Conservation (phyloP, 1,140 invertebrate species). For the Magallana ariakensis region DNA sequence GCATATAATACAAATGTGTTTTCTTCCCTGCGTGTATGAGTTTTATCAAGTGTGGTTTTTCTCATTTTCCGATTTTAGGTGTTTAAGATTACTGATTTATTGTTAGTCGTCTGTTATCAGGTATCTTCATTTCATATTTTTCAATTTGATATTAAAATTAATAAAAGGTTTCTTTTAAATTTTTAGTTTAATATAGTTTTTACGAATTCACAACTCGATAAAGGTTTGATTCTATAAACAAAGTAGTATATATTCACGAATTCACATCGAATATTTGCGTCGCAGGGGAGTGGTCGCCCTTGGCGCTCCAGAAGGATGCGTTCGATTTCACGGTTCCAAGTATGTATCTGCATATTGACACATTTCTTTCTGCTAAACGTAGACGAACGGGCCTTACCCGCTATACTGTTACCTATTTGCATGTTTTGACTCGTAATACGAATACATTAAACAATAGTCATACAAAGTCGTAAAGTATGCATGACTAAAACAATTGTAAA, state of each 20-base stretch:
- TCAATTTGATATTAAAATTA: no score
- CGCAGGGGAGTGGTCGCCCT: background rate
- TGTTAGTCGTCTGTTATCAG: no score
- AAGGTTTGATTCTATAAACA: background rate
- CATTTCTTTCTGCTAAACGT: background rate
- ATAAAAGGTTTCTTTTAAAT: background rate
- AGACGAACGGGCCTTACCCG: no score
- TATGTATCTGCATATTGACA: slow-evolving; percentile 8
- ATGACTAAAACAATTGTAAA: background rate
- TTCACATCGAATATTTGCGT: background rate
- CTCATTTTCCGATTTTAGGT: no score
- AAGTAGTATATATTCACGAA: background rate
- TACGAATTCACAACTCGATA: background rate
- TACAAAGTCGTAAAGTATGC: no score
- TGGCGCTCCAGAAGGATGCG: slow-evolving; percentile 2
- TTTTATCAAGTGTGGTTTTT: no score
- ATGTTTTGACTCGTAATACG: background rate
- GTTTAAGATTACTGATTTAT: no score
- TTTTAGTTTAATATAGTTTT: background rate
- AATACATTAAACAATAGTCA: no score
- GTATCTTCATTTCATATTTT: no score
- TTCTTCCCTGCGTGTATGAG: no score
- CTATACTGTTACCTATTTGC: background rate
- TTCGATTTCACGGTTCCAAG: slow-evolving; percentile 30
- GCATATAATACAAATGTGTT: no score